A percentile compares a stretch with the other conserved stretches of the same genome.
Evolutionary conservation across 2,797 vertebrate genomes (phyloP).

Genomic region (Graptemys geographica): DNA sequence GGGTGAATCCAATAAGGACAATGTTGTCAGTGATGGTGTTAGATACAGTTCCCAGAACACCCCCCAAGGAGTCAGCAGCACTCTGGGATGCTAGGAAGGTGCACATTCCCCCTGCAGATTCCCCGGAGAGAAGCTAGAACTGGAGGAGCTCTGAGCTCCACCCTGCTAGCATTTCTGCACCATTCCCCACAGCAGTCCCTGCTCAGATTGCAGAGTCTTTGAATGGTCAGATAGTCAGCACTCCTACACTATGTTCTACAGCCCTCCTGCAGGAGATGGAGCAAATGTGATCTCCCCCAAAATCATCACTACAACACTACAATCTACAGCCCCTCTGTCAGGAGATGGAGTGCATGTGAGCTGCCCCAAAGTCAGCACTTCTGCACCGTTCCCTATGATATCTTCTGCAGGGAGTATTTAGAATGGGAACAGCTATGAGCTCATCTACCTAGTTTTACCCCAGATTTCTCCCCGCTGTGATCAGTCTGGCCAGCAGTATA

Average conservation of each 20-base stretch:
- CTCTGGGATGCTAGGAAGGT: not conserved
- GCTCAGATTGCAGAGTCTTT: not conserved
- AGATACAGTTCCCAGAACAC: not conserved
- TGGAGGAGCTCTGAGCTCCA: not conserved
- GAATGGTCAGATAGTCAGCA: not conserved
- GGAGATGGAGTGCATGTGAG: not conserved
- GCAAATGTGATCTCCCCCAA: not conserved
- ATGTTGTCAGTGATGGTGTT: constrained; percentile 2
- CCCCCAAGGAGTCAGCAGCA: not conserved
- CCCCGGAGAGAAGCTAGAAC: not conserved
- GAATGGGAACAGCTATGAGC: constrained; percentile 4
- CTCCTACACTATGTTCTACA: not conserved
- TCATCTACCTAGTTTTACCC: not conserved
- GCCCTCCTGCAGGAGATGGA: not conserved
- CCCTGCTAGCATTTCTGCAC: not conserved
- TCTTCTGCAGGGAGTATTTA: not conserved
- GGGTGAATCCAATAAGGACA: not conserved
- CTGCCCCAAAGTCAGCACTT: not conserved
- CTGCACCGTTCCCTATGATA: not conserved
- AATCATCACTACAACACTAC: not conserved
- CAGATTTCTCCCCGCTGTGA: not conserved
- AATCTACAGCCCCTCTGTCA: not conserved
- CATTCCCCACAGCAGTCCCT: not conserved
- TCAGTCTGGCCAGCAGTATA: not conserved
- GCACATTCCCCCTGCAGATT: not conserved